phyloP scores from a whole-genome alignment of 2,797 vertebrate genomes.

The Chaenodraco wilsoni region DNA sequence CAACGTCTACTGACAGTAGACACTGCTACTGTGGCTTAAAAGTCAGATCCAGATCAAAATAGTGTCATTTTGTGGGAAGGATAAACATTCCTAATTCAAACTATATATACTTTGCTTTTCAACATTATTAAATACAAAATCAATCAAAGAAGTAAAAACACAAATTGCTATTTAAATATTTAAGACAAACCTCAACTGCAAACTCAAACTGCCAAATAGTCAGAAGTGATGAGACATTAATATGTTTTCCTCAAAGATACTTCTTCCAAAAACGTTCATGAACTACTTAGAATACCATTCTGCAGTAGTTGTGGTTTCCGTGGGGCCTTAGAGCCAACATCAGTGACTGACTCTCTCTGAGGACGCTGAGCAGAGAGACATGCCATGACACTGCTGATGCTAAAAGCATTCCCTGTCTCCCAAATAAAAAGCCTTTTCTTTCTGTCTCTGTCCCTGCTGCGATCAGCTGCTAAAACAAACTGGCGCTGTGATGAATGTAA shows the following conservation, averaged over 20 bases:
- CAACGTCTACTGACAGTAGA: not conserved
- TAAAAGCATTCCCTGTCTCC: conserved; percentile 60
- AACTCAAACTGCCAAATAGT: conserved; percentile 38
- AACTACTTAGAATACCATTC: conserved; percentile 53
- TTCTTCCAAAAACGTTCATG: conserved; percentile 56
- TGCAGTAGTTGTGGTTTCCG: conserved; percentile 59
- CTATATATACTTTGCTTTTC: conserved; percentile 17
- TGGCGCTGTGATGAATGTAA: conserved; percentile 76
- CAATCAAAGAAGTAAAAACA: conserved; percentile 42
- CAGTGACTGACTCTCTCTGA: conserved; percentile 65
- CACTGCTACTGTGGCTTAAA: conserved; percentile 2
- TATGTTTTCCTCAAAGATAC: conserved; percentile 41
- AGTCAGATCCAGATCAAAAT: not conserved
- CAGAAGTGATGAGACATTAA: conserved; percentile 46
- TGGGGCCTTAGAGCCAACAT: conserved; percentile 39
- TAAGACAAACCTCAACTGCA: conserved; percentile 38
- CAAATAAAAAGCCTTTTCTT: conserved; percentile 67
- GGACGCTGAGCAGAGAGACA: conserved; percentile 53
- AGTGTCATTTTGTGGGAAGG: conserved; percentile 3
- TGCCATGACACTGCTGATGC: conserved; percentile 63
- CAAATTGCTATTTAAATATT: conserved; percentile 36
- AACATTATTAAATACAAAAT: conserved; percentile 28
- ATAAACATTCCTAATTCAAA: conserved; percentile 33
- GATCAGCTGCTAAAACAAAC: conserved; percentile 86
- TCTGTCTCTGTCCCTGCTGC: conserved; percentile 54